Evolutionary conservation across 2,113 vertebrate genomes (phyloP).

Genomic region (Pomatostomus ruficeps): DNA sequence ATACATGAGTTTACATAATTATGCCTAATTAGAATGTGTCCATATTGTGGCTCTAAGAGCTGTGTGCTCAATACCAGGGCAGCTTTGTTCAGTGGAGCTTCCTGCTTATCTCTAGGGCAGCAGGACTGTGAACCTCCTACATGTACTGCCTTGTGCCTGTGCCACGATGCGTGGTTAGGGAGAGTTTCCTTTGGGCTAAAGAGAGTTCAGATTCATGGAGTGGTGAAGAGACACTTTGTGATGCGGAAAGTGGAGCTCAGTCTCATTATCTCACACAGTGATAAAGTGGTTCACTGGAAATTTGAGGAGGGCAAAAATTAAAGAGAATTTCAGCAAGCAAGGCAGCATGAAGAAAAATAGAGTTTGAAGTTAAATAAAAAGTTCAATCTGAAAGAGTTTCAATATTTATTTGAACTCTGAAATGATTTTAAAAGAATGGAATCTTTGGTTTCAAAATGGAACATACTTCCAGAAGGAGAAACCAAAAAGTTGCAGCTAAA

Average conservation of each 20-base stretch:
- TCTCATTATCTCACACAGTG: background rate
- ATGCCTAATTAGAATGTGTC: background rate
- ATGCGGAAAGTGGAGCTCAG: background rate
- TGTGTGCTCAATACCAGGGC: background rate
- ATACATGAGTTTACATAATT: background rate
- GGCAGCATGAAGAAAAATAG: background rate
- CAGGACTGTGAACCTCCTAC: background rate
- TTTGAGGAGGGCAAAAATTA: background rate
- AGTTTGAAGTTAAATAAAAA: background rate
- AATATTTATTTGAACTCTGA: background rate
- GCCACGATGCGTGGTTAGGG: background rate
- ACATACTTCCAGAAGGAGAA: background rate
- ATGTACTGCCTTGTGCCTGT: background rate
- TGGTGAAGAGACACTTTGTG: background rate
- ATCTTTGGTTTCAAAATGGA: background rate
- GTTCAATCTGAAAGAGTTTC: background rate
- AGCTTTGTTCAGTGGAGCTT: background rate
- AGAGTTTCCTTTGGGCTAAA: background rate
- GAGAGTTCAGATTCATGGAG: background rate
- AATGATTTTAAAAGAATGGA: background rate
- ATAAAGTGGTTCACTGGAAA: background rate
- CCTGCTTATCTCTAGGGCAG: conserved; percentile 10
- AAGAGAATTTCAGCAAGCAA: background rate
- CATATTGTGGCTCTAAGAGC: background rate
- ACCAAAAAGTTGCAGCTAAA: background rate